Conservation (phyloP, 2,113 vertebrate species). For the Elgaria multicarinata region DNA sequence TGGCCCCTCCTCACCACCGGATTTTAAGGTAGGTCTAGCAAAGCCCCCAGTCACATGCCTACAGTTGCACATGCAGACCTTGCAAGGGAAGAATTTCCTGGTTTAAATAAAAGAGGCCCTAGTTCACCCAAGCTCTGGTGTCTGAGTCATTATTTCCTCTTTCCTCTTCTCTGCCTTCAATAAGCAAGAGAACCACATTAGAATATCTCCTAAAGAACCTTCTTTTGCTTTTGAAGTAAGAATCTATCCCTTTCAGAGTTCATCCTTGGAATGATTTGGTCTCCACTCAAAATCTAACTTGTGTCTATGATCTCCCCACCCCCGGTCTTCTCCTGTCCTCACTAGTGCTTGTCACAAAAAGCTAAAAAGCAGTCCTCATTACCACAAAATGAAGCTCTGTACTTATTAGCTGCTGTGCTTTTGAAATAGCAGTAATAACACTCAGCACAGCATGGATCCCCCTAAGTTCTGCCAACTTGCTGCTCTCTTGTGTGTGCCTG, state of each 20-base stretch:
- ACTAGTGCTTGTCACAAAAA: slow-evolving; percentile 23
- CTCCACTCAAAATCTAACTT: slow-evolving; percentile 47
- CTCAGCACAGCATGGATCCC: slow-evolving; percentile 21
- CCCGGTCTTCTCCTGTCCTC: background rate
- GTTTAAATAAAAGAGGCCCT: too few relatives aligned
- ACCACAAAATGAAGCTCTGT: slow-evolving; percentile 36
- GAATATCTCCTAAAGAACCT: slow-evolving; percentile 27
- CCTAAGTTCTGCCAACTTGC: slow-evolving; percentile 7
- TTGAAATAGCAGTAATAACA: slow-evolving; percentile 18
- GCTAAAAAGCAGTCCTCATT: slow-evolving; percentile 48
- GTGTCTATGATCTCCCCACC: slow-evolving; percentile 24
- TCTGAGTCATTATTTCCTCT: too few relatives aligned
- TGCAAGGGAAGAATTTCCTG: too few relatives aligned
- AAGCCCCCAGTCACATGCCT: too few relatives aligned
- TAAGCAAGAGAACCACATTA: background rate
- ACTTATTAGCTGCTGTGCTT: slow-evolving; percentile 44
- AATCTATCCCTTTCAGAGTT: slow-evolving; percentile 42
- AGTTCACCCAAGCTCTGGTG: too few relatives aligned
- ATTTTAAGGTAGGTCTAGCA: too few relatives aligned
- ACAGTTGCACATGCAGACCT: too few relatives aligned
- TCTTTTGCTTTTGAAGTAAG: slow-evolving; percentile 26
- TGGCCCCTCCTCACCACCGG: too few relatives aligned
- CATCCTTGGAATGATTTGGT: slow-evolving; percentile 35
- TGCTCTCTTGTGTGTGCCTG: slow-evolving; percentile 26
- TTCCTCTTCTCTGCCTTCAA: too few relatives aligned